These are phyloP conservation scores for Lycia hirtaria DNA, from an alignment of 2,888 invertebrate species.

Conservation along the genomic window DNA sequence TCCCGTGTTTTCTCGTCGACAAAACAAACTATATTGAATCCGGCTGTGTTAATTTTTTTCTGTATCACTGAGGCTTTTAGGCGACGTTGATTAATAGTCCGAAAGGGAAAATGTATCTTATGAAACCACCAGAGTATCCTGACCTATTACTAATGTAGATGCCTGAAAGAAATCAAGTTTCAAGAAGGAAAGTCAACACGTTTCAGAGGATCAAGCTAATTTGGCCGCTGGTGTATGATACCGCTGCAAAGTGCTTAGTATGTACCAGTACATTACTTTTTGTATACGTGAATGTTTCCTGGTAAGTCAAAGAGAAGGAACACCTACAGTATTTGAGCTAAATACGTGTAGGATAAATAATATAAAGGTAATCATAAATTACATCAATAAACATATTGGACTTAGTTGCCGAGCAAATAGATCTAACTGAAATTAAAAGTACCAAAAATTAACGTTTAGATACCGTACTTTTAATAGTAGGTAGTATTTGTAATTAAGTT, in stretches of 20 bases:
- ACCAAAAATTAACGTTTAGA: no score
- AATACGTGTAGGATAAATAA: no score
- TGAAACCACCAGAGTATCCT: conserved; percentile 43
- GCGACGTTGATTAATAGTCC: conserved; percentile 77
- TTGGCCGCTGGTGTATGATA: conserved; percentile 45
- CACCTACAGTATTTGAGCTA: neutral
- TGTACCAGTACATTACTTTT: conserved; percentile 19
- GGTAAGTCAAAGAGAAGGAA: conserved; percentile 1
- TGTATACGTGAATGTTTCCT: conserved; percentile 12
- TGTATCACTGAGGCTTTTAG: conserved; percentile 73
- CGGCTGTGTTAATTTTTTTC: conserved; percentile 63
- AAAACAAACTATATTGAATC: conserved; percentile 22
- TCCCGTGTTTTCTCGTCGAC: neutral
- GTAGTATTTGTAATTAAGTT: no score
- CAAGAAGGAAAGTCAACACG: conserved; percentile 31
- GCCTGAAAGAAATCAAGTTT: conserved; percentile 27
- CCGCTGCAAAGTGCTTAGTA: conserved; percentile 51
- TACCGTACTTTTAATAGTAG: no score
- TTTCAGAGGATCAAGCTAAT: conserved; percentile 42
- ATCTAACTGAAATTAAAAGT: no score
- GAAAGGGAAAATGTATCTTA: conserved; percentile 66
- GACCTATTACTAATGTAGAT: conserved; percentile 42
- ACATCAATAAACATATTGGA: no score
- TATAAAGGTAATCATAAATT: no score
- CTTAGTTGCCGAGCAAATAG: no score